Conservation (phyloP, 2,113 vertebrate genomes). For the Forbesichthys papilliferus region DNA sequence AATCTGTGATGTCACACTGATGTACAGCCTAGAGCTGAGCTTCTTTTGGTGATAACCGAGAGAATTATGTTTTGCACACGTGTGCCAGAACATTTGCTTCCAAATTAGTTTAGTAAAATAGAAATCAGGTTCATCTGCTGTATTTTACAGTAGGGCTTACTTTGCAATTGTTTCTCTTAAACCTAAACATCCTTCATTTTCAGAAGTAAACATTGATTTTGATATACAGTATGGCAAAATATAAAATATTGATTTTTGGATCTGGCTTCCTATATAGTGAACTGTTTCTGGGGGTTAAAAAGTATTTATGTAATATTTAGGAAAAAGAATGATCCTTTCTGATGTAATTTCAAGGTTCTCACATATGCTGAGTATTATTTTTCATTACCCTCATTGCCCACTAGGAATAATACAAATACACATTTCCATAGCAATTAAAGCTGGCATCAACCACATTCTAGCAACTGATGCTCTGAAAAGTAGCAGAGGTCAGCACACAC, state of each 20-base stretch:
- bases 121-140: constrained; percentile 26
- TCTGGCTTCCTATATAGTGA: too few relatives aligned
- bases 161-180: neutral
- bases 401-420: neutral
- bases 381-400: neutral
- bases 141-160: constrained; percentile 22
- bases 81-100: constrained; percentile 39
- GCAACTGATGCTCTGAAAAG: neutral
- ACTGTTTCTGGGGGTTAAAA: too few relatives aligned
- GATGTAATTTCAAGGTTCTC: too few relatives aligned
- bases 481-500: neutral
- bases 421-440: neutral
- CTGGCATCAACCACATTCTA: too few relatives aligned
- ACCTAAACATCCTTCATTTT: too few relatives aligned
- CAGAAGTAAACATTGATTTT: too few relatives aligned
- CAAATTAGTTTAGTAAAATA: constrained; percentile 25
- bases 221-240: too few relatives aligned
- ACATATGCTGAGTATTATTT: neutral
- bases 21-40: constrained; percentile 9
- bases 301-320: too few relatives aligned
- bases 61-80: neutral
- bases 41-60: neutral
- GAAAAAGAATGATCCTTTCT: too few relatives aligned
- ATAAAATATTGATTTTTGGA: too few relatives aligned
- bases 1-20: neutral